These are phyloP conservation scores for Tenthredo scrophulariae DNA, from an alignment of 2,888 invertebrate species.

Conservation along the genomic window DNA sequence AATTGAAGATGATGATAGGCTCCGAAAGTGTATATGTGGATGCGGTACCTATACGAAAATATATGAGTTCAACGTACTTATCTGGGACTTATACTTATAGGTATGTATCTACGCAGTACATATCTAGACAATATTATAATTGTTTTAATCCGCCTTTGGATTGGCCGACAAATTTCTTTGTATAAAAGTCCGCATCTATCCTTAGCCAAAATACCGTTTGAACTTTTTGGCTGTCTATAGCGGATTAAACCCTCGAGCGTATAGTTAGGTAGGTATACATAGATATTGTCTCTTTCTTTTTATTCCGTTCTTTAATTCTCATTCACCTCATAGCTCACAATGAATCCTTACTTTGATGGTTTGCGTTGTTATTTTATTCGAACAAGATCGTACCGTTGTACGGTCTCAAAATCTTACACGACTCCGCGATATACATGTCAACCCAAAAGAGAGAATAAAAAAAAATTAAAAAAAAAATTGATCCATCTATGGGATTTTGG, in stretches of 20 bases:
- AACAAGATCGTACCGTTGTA: slow-evolving; percentile 41
- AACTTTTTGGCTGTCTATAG: not conserved
- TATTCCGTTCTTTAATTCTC: not conserved
- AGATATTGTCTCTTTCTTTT: slow-evolving; percentile 5
- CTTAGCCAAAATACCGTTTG: slow-evolving; percentile 31
- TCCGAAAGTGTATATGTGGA: too few relatives aligned
- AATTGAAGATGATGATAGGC: not conserved
- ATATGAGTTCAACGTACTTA: slow-evolving; percentile 17
- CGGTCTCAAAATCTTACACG: not conserved
- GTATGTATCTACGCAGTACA: not conserved
- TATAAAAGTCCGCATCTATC: not conserved
- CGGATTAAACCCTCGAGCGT: slow-evolving; percentile 5
- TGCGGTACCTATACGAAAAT: not conserved
- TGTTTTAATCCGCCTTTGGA: slow-evolving; percentile 28
- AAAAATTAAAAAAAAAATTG: not conserved
- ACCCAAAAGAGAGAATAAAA: not conserved
- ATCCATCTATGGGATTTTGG: not conserved
- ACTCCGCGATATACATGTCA: not conserved
- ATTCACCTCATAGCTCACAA: not conserved
- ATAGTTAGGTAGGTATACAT: not conserved
- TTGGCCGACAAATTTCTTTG: slow-evolving; percentile 1
- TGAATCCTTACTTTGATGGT: not conserved
- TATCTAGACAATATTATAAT: slow-evolving; percentile 41
- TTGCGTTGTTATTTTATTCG: slow-evolving; percentile 1
- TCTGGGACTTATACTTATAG: not conserved